Conservation (phyloP, 2,888 invertebrate species). For the Drosophila koepferae region DNA sequence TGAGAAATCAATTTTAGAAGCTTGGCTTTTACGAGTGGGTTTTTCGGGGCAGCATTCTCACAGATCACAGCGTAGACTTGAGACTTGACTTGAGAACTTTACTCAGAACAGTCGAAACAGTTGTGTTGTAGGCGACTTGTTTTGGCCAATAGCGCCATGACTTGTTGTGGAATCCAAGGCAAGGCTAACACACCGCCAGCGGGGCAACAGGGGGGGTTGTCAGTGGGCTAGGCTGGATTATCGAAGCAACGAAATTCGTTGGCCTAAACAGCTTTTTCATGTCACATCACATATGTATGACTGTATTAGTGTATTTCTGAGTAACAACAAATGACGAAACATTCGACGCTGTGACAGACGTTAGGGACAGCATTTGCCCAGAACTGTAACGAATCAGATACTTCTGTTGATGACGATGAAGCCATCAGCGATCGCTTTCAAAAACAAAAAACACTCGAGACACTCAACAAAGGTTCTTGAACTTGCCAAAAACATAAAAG, state of each 20-base stretch:
- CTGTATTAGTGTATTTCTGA: constrained; percentile 9
- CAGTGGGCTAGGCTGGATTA: constrained; percentile 30
- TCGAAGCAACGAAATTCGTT: constrained; percentile 60
- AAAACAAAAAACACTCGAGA: constrained; percentile 45
- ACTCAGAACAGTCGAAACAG: constrained; percentile 37
- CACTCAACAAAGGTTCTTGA: constrained; percentile 70
- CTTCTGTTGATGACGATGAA: constrained; percentile 31
- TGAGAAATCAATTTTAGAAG: constrained; percentile 65
- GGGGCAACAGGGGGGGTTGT: background rate
- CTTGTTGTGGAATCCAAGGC: constrained; percentile 75
- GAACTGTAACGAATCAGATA: constrained; percentile 51
- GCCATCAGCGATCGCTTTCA: constrained; percentile 62
- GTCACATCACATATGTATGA: background rate
- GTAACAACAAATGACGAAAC: constrained; percentile 46
- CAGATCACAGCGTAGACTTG: constrained; percentile 22
- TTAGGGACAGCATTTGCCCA: constrained; percentile 16
- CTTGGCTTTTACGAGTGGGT: constrained; percentile 68
- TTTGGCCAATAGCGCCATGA: constrained; percentile 76
- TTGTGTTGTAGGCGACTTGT: constrained; percentile 74
- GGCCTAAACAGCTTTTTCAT: constrained; percentile 70
- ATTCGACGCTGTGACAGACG: constrained; percentile 25
- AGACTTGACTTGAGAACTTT: constrained; percentile 24
- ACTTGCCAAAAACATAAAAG: constrained; percentile 47
- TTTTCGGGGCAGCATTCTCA: constrained; percentile 68
- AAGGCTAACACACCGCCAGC: constrained; percentile 48